Evolutionary conservation across 1,140 invertebrate genomes (phyloP).

Genomic region (Choristoneura fumiferana): DNA sequence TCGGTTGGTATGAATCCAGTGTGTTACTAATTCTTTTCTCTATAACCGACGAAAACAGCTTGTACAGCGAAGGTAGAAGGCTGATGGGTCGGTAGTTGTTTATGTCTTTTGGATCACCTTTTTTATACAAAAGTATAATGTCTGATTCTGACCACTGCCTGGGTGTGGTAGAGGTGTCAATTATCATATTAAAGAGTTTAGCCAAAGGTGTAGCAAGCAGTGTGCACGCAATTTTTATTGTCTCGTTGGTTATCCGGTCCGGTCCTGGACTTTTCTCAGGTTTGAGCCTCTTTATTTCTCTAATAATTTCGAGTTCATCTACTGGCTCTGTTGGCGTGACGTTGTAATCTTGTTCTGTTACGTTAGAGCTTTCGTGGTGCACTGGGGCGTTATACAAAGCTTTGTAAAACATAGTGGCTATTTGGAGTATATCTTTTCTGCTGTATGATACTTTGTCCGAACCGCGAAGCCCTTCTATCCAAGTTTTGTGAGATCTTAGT

Average conservation of each 20-base stretch:
- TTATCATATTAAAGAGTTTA: constrained; percentile 26
- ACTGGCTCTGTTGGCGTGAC: too few relatives aligned
- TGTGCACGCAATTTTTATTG: constrained; percentile 9
- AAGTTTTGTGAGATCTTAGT: constrained; percentile 28
- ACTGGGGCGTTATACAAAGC: constrained; percentile 28
- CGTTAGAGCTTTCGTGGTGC: too few relatives aligned
- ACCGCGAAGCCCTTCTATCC: constrained; percentile 25
- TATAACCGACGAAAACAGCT: too few relatives aligned
- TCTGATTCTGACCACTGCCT: too few relatives aligned
- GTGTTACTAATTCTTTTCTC: too few relatives aligned
- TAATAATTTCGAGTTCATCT: too few relatives aligned
- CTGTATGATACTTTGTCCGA: constrained; percentile 21
- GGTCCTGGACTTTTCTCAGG: constrained; percentile 23
- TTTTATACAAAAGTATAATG: too few relatives aligned
- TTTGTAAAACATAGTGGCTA: constrained; percentile 25
- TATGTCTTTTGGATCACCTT: too few relatives aligned
- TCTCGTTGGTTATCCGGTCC: constrained; percentile 23
- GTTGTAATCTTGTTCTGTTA: too few relatives aligned
- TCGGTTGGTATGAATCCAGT: too few relatives aligned
- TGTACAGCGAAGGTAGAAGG: too few relatives aligned
- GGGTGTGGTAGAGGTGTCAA: constrained; percentile 18
- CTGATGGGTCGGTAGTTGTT: too few relatives aligned
- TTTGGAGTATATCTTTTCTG: constrained; percentile 28
- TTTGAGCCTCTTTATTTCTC: constrained; percentile 21
- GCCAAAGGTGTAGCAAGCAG: constrained; percentile 20